Evolutionary conservation across 2,797 vertebrate genomes (phyloP).

Genomic region (Enteromius treurensis): DNA sequence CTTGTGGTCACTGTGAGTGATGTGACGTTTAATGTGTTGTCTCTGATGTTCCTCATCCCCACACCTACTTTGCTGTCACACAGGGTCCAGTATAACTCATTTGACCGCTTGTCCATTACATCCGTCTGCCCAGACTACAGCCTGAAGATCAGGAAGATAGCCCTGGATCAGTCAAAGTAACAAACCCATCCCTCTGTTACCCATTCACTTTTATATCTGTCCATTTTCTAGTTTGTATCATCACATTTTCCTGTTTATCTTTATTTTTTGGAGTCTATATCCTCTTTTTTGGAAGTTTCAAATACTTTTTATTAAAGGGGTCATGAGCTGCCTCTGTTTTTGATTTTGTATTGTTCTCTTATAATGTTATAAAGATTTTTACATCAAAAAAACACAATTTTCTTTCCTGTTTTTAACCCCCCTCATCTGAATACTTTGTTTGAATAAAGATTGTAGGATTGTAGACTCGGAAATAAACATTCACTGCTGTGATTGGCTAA

Average conservation of each 20-base stretch:
- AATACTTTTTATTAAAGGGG: not conserved
- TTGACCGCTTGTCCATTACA: constrained; percentile 66
- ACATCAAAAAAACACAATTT: not conserved
- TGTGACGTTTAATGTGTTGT: constrained; percentile 45
- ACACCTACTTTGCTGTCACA: constrained; percentile 54
- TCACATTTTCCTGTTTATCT: not conserved
- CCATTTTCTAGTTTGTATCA: not conserved
- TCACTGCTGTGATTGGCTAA: not conserved
- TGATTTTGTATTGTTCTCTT: not conserved
- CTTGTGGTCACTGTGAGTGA: constrained; percentile 30
- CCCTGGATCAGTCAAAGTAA: constrained; percentile 68
- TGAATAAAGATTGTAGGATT: not conserved
- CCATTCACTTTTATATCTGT: constrained; percentile 33
- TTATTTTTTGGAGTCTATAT: not conserved
- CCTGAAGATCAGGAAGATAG: constrained; percentile 66
- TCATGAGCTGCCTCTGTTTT: not conserved
- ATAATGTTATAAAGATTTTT: not conserved
- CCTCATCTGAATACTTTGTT: not conserved
- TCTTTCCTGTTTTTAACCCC: not conserved
- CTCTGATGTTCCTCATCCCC: constrained; percentile 36
- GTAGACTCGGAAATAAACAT: not conserved
- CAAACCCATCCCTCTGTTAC: constrained; percentile 44
- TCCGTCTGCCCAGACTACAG: constrained; percentile 68
- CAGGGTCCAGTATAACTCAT: constrained; percentile 68
- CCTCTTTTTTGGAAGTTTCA: not conserved